Base-by-base conservation (phyloP, 2,797 vertebrate genomes). In the Halcyon leucocephala region DNA sequence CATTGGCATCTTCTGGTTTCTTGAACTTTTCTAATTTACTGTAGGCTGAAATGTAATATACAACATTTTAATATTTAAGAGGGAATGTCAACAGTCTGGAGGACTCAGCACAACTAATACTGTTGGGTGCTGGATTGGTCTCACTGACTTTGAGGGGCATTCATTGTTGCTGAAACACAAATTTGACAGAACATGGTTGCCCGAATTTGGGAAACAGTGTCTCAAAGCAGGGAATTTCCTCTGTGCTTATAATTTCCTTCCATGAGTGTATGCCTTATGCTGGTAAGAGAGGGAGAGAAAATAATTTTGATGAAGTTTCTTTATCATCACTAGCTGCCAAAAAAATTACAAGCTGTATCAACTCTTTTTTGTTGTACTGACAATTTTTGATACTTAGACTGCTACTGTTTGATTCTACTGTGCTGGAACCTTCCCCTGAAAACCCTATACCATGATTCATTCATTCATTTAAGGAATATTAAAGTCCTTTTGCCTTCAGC, bases 101-200 rank as follows among this genome's bases (percentile, higher is more conserved):
- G 17, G 35, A 77, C 13, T 70, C 33, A 29, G n/a, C 13, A 37
- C 22, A 54, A 61, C 12, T 62, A 31, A 10, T 42, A 1, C 6
- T 1, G 1, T 5, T 64, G 13, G 10, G 6, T 70, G 11, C 44
- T 60, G 37, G n/a, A 28, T 10, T 74, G 17, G 24, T 79, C 26
- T 80, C 18, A 52, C 25, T 73, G 69, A 39, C 35, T 78, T 55
- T 46, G 48, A 26, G 44, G 9, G 28, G 9, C 25, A 25, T 80
- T 67, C 1, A 1, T 28, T 90, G 62, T 71, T 76, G 37, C 60
- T 26, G 31, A 64, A 83, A n/a, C n/a, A 49, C 7, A 42, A 44
- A 73, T 70, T 12, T 49, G 14, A 55, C 70, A 42, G 22, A 52
- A 17, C 0, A 0, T 49, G 7, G 6, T 65, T 6, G 2, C 20